phyloP scores from a whole-genome alignment of 2,888 invertebrate species.

The Gari tellinella region DNA sequence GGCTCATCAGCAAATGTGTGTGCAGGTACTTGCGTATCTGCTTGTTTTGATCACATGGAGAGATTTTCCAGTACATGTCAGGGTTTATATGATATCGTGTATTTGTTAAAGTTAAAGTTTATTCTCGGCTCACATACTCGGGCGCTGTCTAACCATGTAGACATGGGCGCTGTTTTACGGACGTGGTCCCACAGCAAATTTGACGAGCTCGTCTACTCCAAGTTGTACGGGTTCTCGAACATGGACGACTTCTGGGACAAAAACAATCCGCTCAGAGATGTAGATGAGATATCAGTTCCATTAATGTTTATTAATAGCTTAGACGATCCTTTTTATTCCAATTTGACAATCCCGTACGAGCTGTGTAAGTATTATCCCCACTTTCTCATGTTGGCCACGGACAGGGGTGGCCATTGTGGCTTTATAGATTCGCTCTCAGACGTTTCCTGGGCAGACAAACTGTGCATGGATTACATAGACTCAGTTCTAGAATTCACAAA shows the following conservation, averaged over 20 bases:
- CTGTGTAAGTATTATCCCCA: slow-evolving; percentile 79
- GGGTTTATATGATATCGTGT: slow-evolving; percentile 68
- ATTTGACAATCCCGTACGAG: slow-evolving; percentile 73
- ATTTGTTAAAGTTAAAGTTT: slow-evolving; percentile 66
- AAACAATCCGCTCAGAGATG: slow-evolving; percentile 78
- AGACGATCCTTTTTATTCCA: slow-evolving; percentile 78
- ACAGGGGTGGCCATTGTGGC: slow-evolving; percentile 80
- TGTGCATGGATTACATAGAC: slow-evolving; percentile 71
- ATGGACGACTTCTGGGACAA: slow-evolving; percentile 79
- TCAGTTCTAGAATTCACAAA: slow-evolving; percentile 70
- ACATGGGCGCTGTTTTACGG: slow-evolving; percentile 63
- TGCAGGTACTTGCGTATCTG: slow-evolving; percentile 77
- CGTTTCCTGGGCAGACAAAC: slow-evolving; percentile 71
- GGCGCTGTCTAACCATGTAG: slow-evolving; percentile 66
- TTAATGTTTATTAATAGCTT: slow-evolving; percentile 77
- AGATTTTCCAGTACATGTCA: slow-evolving; percentile 48
- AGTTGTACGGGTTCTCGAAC: slow-evolving; percentile 60
- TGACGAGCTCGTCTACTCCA: slow-evolving; percentile 69
- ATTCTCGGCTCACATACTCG: slow-evolving; percentile 68
- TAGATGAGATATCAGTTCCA: slow-evolving; percentile 79
- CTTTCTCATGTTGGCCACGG: slow-evolving; percentile 74
- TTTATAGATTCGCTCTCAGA: slow-evolving; percentile 70
- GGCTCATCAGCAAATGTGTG: slow-evolving; percentile 76
- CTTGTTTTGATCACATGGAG: slow-evolving; percentile 66
- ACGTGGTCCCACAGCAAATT: slow-evolving; percentile 66